phyloP scores from a whole-genome alignment of 2,113 vertebrate species.

The Siniperca chuatsi region DNA sequence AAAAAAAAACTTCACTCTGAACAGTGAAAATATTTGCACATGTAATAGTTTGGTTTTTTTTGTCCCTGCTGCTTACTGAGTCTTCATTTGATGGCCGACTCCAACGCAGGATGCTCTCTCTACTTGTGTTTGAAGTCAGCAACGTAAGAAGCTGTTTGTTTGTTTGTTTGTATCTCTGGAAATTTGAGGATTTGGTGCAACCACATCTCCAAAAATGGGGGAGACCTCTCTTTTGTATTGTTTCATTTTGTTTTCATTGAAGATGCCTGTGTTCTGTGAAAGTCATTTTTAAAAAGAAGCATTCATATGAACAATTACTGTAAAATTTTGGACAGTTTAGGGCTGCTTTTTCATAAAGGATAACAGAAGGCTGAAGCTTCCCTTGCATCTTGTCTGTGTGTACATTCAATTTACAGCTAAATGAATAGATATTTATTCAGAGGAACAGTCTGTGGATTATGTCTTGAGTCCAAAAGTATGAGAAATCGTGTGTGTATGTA shows the following conservation, averaged over 20 bases:
- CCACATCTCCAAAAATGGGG: not conserved
- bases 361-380: not conserved
- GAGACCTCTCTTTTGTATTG: constrained; percentile 18
- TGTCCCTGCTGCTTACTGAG: constrained; percentile 9
- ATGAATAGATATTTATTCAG: not conserved
- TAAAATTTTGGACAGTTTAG: not conserved
- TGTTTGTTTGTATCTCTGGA: constrained; percentile 24
- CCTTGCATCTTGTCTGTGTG: not conserved
- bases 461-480: not conserved
- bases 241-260: constrained; percentile 13
- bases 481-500: constrained; percentile 25
- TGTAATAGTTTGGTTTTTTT: not conserved
- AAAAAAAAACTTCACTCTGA: not conserved
- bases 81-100: constrained; percentile 30
- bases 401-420: not conserved
- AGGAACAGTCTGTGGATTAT: not conserved
- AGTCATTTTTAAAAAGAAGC: not conserved
- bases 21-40: constrained; percentile 38
- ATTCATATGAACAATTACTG: not conserved
- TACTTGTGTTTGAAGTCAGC: constrained; percentile 46
- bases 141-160: constrained; percentile 16
- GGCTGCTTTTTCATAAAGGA: not conserved
- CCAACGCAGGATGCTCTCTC: constrained; percentile 2
- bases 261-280: constrained; percentile 21
- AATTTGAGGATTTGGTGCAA: constrained; percentile 33